These are phyloP conservation scores for Drosophila multiciliata DNA, from an alignment of 2,888 invertebrate species.

Conservation along the genomic window DNA sequence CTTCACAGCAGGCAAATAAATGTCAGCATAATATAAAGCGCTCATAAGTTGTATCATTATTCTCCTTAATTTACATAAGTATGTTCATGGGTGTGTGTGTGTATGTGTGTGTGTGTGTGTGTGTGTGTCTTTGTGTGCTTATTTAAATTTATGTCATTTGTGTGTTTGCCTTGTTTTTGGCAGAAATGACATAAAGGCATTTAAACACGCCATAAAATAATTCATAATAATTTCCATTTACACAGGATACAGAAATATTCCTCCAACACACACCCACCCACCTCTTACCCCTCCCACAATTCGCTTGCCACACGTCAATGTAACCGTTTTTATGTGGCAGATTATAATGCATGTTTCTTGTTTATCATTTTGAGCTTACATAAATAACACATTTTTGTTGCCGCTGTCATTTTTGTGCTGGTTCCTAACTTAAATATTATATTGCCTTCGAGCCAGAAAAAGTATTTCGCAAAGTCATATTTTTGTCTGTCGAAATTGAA, in stretches of 20 bases:
- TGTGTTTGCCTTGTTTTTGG: slow-evolving; percentile 76
- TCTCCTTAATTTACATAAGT: slow-evolving; percentile 55
- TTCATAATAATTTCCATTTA: slow-evolving; percentile 82
- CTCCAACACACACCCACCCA: slow-evolving; percentile 9
- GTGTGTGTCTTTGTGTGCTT: slow-evolving; percentile 33
- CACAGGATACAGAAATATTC: slow-evolving; percentile 49
- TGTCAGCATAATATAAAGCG: slow-evolving; percentile 69
- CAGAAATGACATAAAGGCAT: slow-evolving; percentile 81
- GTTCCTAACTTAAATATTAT: slow-evolving; percentile 27
- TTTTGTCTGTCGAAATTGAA: slow-evolving; percentile 27
- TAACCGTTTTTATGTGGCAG: slow-evolving; percentile 64
- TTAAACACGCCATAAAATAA: slow-evolving; percentile 84
- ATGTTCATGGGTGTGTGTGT: slow-evolving; percentile 4
- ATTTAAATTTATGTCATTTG: slow-evolving; percentile 81
- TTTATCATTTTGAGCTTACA: slow-evolving; percentile 67
- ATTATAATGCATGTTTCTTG: slow-evolving; percentile 74
- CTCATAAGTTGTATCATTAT: slow-evolving; percentile 77
- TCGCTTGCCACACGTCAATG: slow-evolving; percentile 40
- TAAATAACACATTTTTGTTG: slow-evolving; percentile 47
- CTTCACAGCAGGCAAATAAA: slow-evolving; percentile 57
- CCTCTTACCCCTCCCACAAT: not conserved
- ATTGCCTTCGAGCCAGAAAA: slow-evolving; percentile 18
- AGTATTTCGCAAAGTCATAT: slow-evolving; percentile 32
- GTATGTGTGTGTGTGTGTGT: slow-evolving; percentile 15
- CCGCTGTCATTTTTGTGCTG: slow-evolving; percentile 16